Evolutionary conservation across 2,113 vertebrate species (phyloP).

Genomic region (Oryzias woworae): DNA sequence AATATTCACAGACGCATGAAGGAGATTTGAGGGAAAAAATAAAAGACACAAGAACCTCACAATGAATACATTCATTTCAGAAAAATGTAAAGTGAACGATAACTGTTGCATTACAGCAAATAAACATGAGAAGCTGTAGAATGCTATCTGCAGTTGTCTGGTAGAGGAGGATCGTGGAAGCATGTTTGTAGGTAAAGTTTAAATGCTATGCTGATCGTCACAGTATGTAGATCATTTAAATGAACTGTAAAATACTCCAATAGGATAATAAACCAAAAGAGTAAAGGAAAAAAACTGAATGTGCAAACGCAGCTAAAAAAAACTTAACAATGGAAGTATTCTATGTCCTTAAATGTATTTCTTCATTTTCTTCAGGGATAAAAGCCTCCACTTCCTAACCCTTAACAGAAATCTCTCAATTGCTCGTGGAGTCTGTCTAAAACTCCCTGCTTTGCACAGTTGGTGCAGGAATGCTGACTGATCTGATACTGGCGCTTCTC

Average conservation of each 20-base stretch:
- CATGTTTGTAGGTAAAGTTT: no score
- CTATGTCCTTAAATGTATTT: neutral
- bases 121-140: no score
- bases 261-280: neutral
- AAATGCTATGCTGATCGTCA: neutral
- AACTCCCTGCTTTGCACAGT: no score
- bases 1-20: neutral
- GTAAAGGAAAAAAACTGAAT: neutral
- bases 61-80: neutral
- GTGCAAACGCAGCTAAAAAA: slow-evolving; percentile 17
- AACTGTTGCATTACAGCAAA: no score
- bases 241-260: neutral
- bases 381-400: no score
- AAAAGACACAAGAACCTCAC: neutral
- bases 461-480: neutral
- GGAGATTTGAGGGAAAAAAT: neutral
- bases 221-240: neutral
- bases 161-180: no score
- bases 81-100: neutral
- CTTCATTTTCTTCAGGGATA: no score
- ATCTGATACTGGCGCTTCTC: slow-evolving; percentile 3
- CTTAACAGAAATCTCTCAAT: no score
- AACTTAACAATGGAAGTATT: neutral
- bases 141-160: no score
- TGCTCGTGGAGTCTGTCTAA: no score